Conservation (phyloP, 2,888 invertebrate species). For the Proisotoma minuta region DNA sequence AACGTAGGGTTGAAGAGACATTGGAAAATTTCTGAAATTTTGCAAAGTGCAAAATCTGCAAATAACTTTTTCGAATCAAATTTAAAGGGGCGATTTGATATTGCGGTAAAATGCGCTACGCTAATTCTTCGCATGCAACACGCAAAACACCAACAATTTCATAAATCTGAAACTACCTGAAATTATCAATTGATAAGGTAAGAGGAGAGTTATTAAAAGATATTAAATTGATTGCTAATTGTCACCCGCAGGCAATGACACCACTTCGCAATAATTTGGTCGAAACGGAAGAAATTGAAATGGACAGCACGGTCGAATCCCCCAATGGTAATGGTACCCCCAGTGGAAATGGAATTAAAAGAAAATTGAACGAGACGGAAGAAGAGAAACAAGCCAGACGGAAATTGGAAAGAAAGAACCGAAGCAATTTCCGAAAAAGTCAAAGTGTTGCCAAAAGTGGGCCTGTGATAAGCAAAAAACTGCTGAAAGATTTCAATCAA, state of each 20-base stretch:
- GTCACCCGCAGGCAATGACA: not conserved
- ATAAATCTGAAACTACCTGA: not conserved
- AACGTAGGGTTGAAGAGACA: constrained; percentile 12
- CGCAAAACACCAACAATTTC: too few species aligned
- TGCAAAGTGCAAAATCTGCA: too few species aligned
- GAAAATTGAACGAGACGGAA: constrained; percentile 12
- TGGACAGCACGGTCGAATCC: not conserved
- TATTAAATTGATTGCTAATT: too few species aligned
- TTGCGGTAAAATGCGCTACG: too few species aligned
- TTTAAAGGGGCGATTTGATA: too few species aligned
- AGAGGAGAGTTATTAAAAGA: too few species aligned
- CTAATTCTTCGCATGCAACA: too few species aligned
- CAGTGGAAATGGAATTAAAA: not conserved
- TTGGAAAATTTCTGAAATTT: not conserved
- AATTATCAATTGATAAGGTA: too few species aligned
- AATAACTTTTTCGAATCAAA: too few species aligned
- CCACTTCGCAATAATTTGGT: not conserved
- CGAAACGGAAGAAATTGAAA: not conserved
- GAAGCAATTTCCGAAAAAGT: not conserved
- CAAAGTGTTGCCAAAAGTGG: not conserved
- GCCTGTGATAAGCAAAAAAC: not conserved
- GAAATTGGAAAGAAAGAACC: constrained; percentile 16
- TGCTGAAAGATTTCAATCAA: constrained; percentile 11
- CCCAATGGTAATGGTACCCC: too few species aligned
- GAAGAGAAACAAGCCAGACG: constrained; percentile 22